Evolutionary conservation across 2,113 vertebrate genomes (phyloP), one percentile per base, ranked within the genome.

Genomic region (Osmerus eperlanus): DNA sequence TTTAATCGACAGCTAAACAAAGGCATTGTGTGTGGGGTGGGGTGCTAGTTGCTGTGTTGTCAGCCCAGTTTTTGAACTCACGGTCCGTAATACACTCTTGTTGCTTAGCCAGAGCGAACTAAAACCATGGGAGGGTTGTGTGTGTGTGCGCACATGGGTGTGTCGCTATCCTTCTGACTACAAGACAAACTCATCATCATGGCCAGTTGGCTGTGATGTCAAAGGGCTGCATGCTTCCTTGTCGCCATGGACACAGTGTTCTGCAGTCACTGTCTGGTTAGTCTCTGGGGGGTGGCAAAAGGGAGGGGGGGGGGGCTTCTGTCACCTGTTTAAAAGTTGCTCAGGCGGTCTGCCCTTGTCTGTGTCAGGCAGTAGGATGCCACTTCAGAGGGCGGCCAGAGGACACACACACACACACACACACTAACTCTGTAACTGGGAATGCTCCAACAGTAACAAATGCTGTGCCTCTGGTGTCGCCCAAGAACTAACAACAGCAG

Each of bases 391-490:
- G 51, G 61, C 53, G 21, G 55, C 18, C 47, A 16, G 25, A 62
- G 56, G 71, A 29, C 56, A 65, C 32, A 54, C 32, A 68, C 29
- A 21, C 36, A 51, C 21, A 23, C 21, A 23, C 23, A 23, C 23
- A 23, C 16, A 29, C 73, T 78, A 51, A 25, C 66, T 78, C 85
- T 78, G 86, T 81, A 78, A 28, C 73, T 81, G 70, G 78, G 76
- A 78, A 78, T 82, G 76, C 72, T 74, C 60, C 56, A 60, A 70
- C 76, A 75, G 77, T 82, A 78, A 78, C 77, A 76, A 61, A 79
- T 73, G 65, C 70, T 75, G 56, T 65, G 59, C 76, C 73, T 74
- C 60, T 79, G 81, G 68, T 81, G 70, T 80, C 73, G 67, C 70
- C 82, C 74, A 73, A 76, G 74, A 78, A 19, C 25, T 60, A 69